These are phyloP conservation scores for Tamias sibiricus DNA, from an alignment of 2,113 vertebrate species.

Conservation along the genomic window DNA sequence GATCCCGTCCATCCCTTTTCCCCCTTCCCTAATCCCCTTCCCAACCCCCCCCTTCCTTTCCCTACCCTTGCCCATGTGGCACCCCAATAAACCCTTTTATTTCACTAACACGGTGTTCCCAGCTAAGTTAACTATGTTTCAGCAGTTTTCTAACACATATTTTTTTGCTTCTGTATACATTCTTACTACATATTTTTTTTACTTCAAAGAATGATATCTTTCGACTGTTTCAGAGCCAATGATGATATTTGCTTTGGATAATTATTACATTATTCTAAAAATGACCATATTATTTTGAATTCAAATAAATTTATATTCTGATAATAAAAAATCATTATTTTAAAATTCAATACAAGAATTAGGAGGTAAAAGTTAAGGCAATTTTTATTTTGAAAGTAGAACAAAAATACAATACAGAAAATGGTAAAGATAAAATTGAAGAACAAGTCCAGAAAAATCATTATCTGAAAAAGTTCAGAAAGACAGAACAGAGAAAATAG, in stretches of 20 bases:
- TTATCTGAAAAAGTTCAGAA: not conserved
- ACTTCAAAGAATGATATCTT: constrained; percentile 68
- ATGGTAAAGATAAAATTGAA: not conserved
- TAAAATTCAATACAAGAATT: not conserved
- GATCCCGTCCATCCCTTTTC: too few species aligned
- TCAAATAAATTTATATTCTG: constrained; percentile 87
- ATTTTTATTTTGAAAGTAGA: constrained; percentile 44
- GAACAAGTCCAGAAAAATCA: not conserved
- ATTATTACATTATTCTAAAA: constrained; percentile 83
- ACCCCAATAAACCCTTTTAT: too few species aligned
- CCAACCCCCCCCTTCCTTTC: too few species aligned
- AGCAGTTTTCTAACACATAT: too few species aligned
- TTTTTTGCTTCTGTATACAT: constrained; percentile 81
- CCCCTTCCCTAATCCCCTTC: too few species aligned
- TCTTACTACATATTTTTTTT: constrained; percentile 80
- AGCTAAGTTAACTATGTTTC: too few species aligned
- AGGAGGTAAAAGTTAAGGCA: not conserved
- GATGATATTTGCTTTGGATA: constrained; percentile 80
- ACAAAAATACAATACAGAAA: constrained; percentile 33
- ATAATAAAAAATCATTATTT: constrained; percentile 65
- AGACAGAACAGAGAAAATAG: not conserved
- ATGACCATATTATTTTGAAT: constrained; percentile 85
- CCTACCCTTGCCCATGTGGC: too few species aligned
- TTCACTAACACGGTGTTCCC: too few species aligned
- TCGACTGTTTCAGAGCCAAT: constrained; percentile 79